Evolutionary conservation across 2,888 invertebrate species (phyloP).

Genomic region (Keiferia lycopersicella): DNA sequence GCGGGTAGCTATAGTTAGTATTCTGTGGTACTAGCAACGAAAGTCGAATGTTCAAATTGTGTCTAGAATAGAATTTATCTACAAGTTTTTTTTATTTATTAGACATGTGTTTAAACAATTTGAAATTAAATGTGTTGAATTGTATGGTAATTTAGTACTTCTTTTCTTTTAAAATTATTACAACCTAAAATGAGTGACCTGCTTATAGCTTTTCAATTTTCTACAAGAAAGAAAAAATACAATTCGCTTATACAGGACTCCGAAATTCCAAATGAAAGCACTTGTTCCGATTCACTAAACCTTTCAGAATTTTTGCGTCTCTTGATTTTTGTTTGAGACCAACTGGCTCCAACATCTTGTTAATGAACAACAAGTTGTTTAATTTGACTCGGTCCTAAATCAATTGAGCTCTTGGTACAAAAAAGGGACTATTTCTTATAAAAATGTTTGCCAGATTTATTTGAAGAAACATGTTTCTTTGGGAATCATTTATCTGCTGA

Average conservation of each 20-base stretch:
- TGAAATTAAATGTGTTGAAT: too few relatives aligned
- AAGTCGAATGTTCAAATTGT: too few relatives aligned
- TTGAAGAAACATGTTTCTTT: too few relatives aligned
- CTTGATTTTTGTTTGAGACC: slow-evolving; percentile 35
- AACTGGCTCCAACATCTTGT: slow-evolving; percentile 27
- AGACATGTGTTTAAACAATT: too few relatives aligned
- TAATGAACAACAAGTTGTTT: slow-evolving; percentile 13
- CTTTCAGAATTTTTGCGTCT: slow-evolving; percentile 41
- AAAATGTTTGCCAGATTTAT: too few relatives aligned
- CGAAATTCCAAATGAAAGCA: slow-evolving; percentile 52
- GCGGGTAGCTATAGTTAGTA: too few relatives aligned
- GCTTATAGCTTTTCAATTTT: not conserved
- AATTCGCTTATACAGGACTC: slow-evolving; percentile 40
- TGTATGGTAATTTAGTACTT: too few relatives aligned
- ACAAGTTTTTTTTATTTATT: too few relatives aligned
- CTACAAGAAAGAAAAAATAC: not conserved
- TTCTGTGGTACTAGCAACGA: too few relatives aligned
- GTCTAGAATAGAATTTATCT: too few relatives aligned
- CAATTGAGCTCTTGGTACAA: not conserved
- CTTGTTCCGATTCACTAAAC: slow-evolving; percentile 41
- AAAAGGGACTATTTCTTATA: not conserved
- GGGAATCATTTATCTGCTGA: too few relatives aligned
- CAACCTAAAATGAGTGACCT: not conserved
- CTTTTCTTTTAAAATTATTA: too few relatives aligned
- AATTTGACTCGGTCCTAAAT: not conserved